phyloP scores from a whole-genome alignment of 1,140 invertebrate genomes.

The Linepithema humile region DNA sequence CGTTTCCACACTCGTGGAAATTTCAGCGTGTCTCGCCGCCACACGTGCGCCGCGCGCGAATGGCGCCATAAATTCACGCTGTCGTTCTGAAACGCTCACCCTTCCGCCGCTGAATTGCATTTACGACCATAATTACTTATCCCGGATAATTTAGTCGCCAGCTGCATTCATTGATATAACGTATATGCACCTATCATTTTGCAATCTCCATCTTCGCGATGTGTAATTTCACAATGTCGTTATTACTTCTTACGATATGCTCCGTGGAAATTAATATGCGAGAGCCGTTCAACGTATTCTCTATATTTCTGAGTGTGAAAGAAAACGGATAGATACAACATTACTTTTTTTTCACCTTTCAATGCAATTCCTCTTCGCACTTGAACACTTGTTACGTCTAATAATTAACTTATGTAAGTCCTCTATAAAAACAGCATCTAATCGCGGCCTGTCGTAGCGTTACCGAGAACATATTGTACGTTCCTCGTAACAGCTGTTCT shows the following conservation, averaged over 20 bases:
- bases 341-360: too few relatives aligned
- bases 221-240: neutral
- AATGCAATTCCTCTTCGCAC: too few relatives aligned
- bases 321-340: too few relatives aligned
- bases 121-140: slow-evolving; percentile 55
- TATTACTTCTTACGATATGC: neutral
- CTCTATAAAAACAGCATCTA: too few relatives aligned
- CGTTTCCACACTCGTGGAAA: slow-evolving; percentile 37
- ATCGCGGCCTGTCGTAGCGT: too few relatives aligned
- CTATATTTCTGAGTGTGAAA: too few relatives aligned
- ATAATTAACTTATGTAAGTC: too few relatives aligned
- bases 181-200: neutral
- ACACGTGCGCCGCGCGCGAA: slow-evolving; percentile 34
- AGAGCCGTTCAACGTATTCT: too few relatives aligned
- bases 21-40: slow-evolving; percentile 2
- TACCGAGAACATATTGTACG: too few relatives aligned
- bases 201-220: neutral
- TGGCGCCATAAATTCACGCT: slow-evolving; percentile 41
- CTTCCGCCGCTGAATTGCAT: slow-evolving; percentile 50
- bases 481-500: too few relatives aligned
- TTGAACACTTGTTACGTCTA: too few relatives aligned
- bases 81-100: slow-evolving; percentile 50
- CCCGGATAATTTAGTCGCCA: slow-evolving; percentile 43
- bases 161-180: slow-evolving; percentile 19
- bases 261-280: neutral